Percentiles rank a stretch among this genome's conserved stretches.
Evolutionary conservation across 2,113 vertebrate genomes (phyloP).

Genomic region (Dasyornis broadbenti): DNA sequence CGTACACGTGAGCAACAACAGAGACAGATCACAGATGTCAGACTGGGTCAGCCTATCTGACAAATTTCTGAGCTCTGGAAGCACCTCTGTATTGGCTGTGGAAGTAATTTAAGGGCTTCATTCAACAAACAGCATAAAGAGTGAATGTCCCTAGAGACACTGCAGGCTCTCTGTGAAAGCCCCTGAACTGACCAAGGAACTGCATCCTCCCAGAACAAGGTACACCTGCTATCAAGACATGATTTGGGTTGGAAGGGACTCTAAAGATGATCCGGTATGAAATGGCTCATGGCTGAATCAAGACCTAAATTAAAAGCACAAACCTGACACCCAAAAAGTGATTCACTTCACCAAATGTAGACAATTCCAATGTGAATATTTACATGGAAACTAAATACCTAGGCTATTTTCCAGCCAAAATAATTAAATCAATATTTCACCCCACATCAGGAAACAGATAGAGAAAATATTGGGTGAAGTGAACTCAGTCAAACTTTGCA

Average conservation of each 20-base stretch:
- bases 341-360: background rate
- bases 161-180: background rate
- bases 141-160: background rate
- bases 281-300: background rate
- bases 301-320: background rate
- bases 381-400: background rate
- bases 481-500: background rate
- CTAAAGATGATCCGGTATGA: background rate
- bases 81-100: background rate
- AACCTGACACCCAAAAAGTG: background rate
- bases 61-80: background rate
- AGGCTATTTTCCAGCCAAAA: background rate
- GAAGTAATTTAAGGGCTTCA: background rate
- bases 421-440: background rate
- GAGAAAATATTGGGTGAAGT: background rate
- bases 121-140: background rate
- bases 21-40: background rate
- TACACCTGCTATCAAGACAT: background rate
- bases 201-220: background rate
- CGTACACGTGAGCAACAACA: background rate
- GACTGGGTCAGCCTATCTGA: background rate
- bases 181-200: background rate
- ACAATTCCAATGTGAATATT: background rate
- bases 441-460: background rate
- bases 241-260: background rate